Conservation (phyloP, 2,113 vertebrate species). For the Lagopus leucura region DNA sequence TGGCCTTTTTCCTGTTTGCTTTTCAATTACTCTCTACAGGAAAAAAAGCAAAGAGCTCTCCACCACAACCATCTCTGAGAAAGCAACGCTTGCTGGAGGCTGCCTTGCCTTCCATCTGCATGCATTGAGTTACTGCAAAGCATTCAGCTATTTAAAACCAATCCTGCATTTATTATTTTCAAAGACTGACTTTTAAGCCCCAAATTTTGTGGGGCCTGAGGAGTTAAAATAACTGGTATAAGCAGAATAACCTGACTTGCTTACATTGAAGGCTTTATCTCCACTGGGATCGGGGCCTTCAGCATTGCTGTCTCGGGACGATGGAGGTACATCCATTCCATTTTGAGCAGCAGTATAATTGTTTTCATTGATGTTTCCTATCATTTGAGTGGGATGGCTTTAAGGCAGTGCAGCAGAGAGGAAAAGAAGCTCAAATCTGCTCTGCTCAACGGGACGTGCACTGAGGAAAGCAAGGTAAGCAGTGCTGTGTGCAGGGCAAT, state of each 20-base stretch:
- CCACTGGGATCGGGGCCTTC: neutral
- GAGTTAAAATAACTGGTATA: neutral
- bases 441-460: neutral
- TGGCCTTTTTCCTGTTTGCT: constrained; percentile 26
- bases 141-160: neutral
- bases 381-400: neutral
- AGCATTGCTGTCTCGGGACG: neutral
- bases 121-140: neutral
- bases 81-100: neutral
- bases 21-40: neutral
- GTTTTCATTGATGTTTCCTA: neutral
- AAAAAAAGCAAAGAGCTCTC: neutral
- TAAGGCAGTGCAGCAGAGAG: constrained; percentile 3
- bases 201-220: neutral
- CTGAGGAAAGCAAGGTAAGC: constrained; percentile 6
- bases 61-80: neutral
- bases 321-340: neutral
- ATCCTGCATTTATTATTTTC: neutral
- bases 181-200: neutral
- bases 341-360: neutral
- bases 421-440: constrained; percentile 9
- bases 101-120: neutral
- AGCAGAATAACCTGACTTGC: neutral
- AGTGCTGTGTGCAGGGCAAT: neutral
- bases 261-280: neutral